A percentile compares a stretch with the other conserved stretches of the same genome.
Evolutionary conservation across 2,113 vertebrate species (phyloP).

Genomic region (Elaphurus davidianus): DNA sequence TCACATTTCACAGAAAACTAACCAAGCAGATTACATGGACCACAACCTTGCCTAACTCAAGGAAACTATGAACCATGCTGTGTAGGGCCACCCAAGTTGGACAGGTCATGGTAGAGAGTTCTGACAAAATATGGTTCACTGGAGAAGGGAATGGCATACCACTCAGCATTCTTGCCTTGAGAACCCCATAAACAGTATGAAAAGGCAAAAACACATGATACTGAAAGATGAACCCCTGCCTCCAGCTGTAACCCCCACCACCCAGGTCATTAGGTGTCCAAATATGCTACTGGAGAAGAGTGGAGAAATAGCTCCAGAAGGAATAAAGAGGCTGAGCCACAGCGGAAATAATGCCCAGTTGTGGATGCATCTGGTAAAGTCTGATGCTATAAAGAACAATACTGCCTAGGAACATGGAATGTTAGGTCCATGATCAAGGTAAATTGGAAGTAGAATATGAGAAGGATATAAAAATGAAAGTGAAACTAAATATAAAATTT

Average conservation of each 20-base stretch:
- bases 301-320: neutral
- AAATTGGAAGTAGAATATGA: neutral
- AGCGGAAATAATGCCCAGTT: neutral
- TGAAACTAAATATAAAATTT: constrained; percentile 13
- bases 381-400: neutral
- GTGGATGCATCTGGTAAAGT: neutral
- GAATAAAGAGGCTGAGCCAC: neutral
- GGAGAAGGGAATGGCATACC: neutral
- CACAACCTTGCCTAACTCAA: neutral
- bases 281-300: neutral
- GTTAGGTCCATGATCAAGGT: neutral
- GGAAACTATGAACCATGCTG: neutral
- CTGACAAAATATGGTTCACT: neutral
- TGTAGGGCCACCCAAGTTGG: neutral
- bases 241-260: neutral
- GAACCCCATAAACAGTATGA: neutral
- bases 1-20: neutral
- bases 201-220: neutral
- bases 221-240: neutral
- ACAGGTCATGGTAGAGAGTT: neutral
- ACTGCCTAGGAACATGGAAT: neutral
- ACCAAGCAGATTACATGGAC: neutral
- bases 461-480: neutral
- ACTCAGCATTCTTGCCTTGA: neutral
- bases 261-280: neutral